These are phyloP conservation scores for Junonia oenone DNA, from an alignment of 2,888 invertebrate species.

Conservation along the genomic window DNA sequence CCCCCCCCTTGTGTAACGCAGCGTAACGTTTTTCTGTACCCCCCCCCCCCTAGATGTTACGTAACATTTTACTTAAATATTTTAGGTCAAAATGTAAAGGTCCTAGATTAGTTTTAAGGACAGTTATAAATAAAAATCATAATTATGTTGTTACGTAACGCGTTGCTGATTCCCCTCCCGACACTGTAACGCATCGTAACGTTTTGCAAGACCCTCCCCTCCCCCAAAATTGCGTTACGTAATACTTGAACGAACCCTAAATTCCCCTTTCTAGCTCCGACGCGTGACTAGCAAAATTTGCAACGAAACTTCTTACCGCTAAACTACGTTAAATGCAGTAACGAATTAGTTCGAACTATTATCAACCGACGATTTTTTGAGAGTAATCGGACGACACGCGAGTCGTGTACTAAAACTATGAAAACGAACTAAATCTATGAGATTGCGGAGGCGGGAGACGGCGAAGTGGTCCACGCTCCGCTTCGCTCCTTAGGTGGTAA, in stretches of 20 bases:
- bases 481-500: conserved; percentile 68
- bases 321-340: conserved; percentile 39
- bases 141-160: too few relatives aligned
- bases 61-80: too few relatives aligned
- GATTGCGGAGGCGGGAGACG: conserved; percentile 46
- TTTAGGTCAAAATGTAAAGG: too few relatives aligned
- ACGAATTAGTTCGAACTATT: conserved; percentile 25
- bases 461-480: conserved; percentile 19
- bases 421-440: conserved; percentile 43
- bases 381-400: not conserved
- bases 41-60: too few relatives aligned
- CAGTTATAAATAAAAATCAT: too few relatives aligned
- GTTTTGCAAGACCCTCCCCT: too few relatives aligned
- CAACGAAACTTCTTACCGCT: conserved; percentile 37
- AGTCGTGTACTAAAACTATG: conserved; percentile 16
- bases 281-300: conserved; percentile 47
- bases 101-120: too few relatives aligned
- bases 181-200: too few relatives aligned
- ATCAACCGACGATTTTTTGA: not conserved
- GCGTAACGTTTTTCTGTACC: too few relatives aligned
- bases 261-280: too few relatives aligned
- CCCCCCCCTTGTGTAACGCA: too few relatives aligned
- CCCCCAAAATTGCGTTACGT: too few relatives aligned
- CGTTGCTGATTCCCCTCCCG: not conserved
- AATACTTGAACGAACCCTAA: not conserved